Evolutionary conservation across 2,113 vertebrate species (phyloP).

Genomic region (Ellobius talpinus): DNA sequence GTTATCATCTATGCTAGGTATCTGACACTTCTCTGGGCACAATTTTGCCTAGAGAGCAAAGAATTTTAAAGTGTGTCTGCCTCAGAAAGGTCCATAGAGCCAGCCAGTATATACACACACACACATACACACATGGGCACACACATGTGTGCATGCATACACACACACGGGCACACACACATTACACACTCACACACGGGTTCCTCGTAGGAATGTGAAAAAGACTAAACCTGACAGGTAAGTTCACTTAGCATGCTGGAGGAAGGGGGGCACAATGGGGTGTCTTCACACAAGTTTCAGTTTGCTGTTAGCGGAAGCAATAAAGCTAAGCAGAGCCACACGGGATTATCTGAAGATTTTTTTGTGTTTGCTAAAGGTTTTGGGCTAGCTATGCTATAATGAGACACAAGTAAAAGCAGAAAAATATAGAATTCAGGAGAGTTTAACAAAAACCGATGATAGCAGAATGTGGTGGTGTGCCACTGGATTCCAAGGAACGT

Average conservation of each 20-base stretch:
- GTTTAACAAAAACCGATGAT: not conserved
- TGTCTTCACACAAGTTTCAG: not conserved
- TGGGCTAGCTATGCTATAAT: not conserved
- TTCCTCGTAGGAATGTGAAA: not conserved
- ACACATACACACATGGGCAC: not conserved
- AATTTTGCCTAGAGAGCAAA: conserved; percentile 1
- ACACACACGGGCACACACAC: not conserved
- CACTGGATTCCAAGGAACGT: not conserved
- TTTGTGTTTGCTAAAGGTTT: conserved; percentile 39
- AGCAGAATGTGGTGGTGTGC: not conserved
- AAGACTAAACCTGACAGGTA: not conserved
- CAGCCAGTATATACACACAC: not conserved
- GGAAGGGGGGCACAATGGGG: not conserved
- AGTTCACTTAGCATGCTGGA: not conserved
- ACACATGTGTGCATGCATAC: too few relatives aligned
- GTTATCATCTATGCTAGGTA: not conserved
- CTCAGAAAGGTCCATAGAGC: not conserved
- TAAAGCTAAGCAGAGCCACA: not conserved
- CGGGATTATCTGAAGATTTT: not conserved
- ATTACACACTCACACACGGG: not conserved
- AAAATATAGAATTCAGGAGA: not conserved
- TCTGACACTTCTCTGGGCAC: not conserved
- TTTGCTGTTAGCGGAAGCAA: not conserved
- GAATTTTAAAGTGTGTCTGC: not conserved
- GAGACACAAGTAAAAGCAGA: not conserved